Evolutionary conservation across 2,797 vertebrate genomes (phyloP).

Genomic region (Xiphophorus birchmanni): DNA sequence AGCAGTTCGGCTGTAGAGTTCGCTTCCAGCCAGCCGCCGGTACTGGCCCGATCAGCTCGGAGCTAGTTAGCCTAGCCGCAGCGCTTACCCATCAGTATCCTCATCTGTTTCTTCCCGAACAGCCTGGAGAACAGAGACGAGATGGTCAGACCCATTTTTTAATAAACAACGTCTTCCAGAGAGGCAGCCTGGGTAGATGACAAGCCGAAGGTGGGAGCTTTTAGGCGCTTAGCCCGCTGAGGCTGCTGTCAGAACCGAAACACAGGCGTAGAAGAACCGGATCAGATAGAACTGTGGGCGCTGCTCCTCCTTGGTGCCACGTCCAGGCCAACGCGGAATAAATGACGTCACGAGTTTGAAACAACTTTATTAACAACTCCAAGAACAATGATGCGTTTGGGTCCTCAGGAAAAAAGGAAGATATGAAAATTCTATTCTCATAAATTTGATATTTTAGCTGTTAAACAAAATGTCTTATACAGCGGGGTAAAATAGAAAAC

Average conservation of each 20-base stretch:
- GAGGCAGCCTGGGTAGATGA: background rate
- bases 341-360: slow-evolving; percentile 70
- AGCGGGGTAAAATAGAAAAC: no score
- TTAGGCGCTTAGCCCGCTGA: background rate
- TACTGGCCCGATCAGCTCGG: slow-evolving; percentile 11
- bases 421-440: fast-evolving
- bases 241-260: slow-evolving; percentile 21
- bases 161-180: background rate
- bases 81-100: slow-evolving; percentile 84
- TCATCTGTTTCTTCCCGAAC: slow-evolving; percentile 91
- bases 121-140: slow-evolving; percentile 83
- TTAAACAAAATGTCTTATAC: background rate
- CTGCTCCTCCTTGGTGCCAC: slow-evolving; percentile 71
- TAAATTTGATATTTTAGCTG: no score
- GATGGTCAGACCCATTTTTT: slow-evolving; percentile 82
- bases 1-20: background rate
- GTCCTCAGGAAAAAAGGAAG: fast-evolving
- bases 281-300: slow-evolving; percentile 29
- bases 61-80: slow-evolving; percentile 41
- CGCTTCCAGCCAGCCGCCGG: slow-evolving; percentile 1
- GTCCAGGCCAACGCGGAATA: slow-evolving; percentile 80
- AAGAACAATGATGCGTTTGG: fast-evolving
- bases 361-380: slow-evolving; percentile 50
- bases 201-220: background rate
- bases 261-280: background rate